Base-by-base conservation (phyloP, 2,113 vertebrate genomes). In the Cyprinus carpio region DNA sequence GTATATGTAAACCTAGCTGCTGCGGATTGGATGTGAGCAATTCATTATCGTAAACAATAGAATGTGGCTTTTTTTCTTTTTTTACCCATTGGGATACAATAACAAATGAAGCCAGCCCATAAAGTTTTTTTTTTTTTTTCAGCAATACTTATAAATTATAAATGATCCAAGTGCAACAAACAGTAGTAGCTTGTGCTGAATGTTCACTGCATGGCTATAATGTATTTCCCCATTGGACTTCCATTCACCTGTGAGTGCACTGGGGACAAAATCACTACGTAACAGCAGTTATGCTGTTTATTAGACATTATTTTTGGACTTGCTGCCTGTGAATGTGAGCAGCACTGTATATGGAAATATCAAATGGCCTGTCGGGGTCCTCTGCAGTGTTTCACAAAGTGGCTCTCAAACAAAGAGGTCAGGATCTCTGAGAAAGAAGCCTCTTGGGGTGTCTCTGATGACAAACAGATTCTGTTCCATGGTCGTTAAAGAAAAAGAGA, bases 111-210 rank as follows among this genome's bases (percentile, higher is more conserved):
- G 46, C 74, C 46, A 49, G 11, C 27, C 20, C 31, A 60, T 43
- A 34, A 69, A 75, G 8, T 56, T 34, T 18, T 13, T 58, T 71
- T 84, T 58, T 46, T n/a, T 54, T 54, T 5, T 54, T 60, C 40
- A 51, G 54, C 43, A 25, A 65, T 23, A 76, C 54, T 58, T 79
- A 65, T 75, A 62, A 79, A 81, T 80, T 69, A 69, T 75, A 62
- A 85, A 78, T 83, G 49, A 56, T 84, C 69, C 49, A 34, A 86
- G 84, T 60, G 31, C 67, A 84, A 81, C 77, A 75, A 71, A 86
- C 76, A 84, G 69, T 37, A 80, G 27, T n/a, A 76, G 72, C 43
- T 25, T 27, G 25, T 85, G 67, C 76, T 51, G 71, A 81, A 84
- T 75, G 69, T 84, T 85, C 56, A 74, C 72, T 7, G 27, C 25